A percentile compares a stretch with the other conserved stretches of the same genome.
phyloP scores from a whole-genome alignment of 1,140 invertebrate genomes.

The Dendroctonus valens region DNA sequence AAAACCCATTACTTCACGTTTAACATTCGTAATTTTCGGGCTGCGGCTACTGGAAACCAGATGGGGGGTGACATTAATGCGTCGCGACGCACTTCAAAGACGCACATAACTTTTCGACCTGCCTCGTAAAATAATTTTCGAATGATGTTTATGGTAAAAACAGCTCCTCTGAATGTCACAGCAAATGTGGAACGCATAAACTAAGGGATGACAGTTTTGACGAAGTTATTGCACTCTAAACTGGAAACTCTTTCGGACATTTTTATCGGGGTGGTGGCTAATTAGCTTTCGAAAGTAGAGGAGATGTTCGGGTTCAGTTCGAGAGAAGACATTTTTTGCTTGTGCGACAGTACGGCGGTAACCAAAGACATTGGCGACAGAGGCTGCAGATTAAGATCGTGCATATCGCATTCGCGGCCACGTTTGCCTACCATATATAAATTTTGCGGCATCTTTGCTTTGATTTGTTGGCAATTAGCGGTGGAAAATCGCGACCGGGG shows the following conservation, averaged over 20 bases:
- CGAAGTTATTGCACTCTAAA: too few species aligned
- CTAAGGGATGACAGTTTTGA: too few species aligned
- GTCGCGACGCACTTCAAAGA: too few species aligned
- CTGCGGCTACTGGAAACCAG: too few species aligned
- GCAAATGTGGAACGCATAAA: constrained; percentile 2
- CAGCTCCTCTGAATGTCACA: background rate
- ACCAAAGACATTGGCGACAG: constrained; percentile 18
- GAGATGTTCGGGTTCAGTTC: too few species aligned
- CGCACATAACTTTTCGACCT: background rate
- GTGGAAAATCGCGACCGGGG: constrained; percentile 7
- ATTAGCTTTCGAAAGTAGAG: too few species aligned
- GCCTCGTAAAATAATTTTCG: background rate
- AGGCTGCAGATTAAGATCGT: constrained; percentile 46
- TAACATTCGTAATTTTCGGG: background rate
- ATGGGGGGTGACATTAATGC: background rate
- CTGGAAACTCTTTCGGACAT: too few species aligned
- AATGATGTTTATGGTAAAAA: constrained; percentile 3
- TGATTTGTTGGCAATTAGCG: constrained; percentile 49
- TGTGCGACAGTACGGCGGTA: constrained; percentile 4
- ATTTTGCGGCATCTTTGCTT: constrained; percentile 47
- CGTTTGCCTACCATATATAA: constrained; percentile 46
- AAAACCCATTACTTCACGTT: background rate
- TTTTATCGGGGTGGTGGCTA: too few species aligned
- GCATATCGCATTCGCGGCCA: constrained; percentile 37
- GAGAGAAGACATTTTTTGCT: background rate